Conservation (phyloP, 92 coral and sea anemone species). For the Zoanthus sociatus region DNA sequence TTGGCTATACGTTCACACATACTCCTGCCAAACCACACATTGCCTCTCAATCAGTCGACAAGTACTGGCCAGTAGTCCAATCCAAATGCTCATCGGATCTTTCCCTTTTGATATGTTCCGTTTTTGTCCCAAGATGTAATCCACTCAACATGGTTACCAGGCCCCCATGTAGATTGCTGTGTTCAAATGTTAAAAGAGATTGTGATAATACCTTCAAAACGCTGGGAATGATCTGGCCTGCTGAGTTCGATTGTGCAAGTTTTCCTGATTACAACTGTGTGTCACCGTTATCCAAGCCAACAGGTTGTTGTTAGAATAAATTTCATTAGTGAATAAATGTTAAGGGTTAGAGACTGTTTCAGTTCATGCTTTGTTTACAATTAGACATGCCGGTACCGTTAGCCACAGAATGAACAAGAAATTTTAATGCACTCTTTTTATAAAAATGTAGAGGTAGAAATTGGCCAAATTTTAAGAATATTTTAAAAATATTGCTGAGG, state of each 20-base stretch:
- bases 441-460: too few species aligned
- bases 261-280: conserved; percentile 28
- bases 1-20: conserved; percentile 29
- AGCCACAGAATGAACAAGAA: too few species aligned
- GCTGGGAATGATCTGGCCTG: conserved; percentile 20
- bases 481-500: too few species aligned
- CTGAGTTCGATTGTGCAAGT: conserved; percentile 21
- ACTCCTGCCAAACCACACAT: background rate
- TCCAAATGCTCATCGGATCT: conserved; percentile 31
- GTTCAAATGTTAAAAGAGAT: conserved; percentile 35
- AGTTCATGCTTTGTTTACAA: too few species aligned
- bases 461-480: too few species aligned
- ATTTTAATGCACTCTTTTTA: too few species aligned
- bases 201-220: background rate
- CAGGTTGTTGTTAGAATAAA: background rate
- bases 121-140: conserved; percentile 27
- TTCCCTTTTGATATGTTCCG: conserved; percentile 9
- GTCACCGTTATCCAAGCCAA: background rate
- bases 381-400: too few species aligned
- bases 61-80: conserved; percentile 16
- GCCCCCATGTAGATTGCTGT: conserved; percentile 29
- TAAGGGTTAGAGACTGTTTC: too few species aligned
- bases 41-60: background rate
- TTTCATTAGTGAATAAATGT: too few species aligned
- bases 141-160: conserved; percentile 34